Percentiles rank a stretch among this genome's conserved stretches.
These are phyloP conservation scores for Opisthocomus hoazin DNA, from an alignment of 2,113 vertebrate species.

Conservation along the genomic window DNA sequence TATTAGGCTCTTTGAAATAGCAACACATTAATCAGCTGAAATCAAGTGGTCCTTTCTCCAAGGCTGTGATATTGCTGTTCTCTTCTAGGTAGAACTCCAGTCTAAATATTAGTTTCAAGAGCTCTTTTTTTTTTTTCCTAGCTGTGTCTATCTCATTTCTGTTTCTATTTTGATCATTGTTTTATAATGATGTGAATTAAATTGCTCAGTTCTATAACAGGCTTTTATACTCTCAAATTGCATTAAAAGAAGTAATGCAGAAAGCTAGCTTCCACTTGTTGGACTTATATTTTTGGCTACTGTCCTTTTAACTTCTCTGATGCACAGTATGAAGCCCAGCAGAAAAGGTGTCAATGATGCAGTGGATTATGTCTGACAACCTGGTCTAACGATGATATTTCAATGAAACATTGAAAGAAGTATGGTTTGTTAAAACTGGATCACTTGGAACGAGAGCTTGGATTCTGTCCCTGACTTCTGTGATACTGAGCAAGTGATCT, in stretches of 20 bases:
- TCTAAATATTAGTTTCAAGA: slow-evolving; percentile 30
- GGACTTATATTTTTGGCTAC: background rate
- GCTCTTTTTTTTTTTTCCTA: background rate
- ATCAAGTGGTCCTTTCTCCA: slow-evolving; percentile 33
- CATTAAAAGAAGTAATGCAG: background rate
- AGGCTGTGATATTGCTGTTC: slow-evolving; percentile 1
- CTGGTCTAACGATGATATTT: background rate
- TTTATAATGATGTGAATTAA: slow-evolving; percentile 13
- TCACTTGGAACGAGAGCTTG: background rate
- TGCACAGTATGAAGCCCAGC: background rate
- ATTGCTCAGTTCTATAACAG: background rate
- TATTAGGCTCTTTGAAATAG: slow-evolving; percentile 54
- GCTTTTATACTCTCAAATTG: background rate
- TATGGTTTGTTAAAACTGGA: background rate
- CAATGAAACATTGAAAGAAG: background rate
- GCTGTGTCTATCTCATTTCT: background rate
- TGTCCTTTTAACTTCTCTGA: background rate
- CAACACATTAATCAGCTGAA: slow-evolving; percentile 57
- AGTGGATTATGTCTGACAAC: background rate
- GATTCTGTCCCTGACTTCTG: background rate
- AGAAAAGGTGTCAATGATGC: background rate
- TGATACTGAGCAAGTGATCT: background rate
- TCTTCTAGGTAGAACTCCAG: background rate
- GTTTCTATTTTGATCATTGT: slow-evolving; percentile 7
- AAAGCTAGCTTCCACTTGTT: background rate